Evolutionary conservation across 2,888 invertebrate species (phyloP).

Genomic region (Colostygia pectinataria): DNA sequence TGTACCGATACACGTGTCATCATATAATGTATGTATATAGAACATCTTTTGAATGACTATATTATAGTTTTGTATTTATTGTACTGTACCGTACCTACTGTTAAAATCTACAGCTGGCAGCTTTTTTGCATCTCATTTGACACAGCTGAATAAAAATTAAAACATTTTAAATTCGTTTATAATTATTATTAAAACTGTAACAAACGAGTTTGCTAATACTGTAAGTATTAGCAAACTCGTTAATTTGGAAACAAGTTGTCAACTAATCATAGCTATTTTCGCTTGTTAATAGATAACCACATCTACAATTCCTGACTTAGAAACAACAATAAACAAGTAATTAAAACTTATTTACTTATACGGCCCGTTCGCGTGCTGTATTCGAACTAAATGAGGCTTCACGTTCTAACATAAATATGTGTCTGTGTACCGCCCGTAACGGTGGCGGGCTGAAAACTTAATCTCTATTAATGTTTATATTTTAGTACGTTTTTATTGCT

Average conservation of each 20-base stretch:
- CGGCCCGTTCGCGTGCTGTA: conserved; percentile 58
- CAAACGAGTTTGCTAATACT: no score
- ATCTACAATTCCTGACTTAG: conserved; percentile 42
- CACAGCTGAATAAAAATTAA: no score
- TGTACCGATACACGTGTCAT: no score
- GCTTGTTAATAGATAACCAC: conserved; percentile 36
- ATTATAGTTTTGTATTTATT: no score
- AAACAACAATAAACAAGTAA: conserved; percentile 58
- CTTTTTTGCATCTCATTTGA: no score
- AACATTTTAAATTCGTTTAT: no score
- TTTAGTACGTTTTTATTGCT: conserved; percentile 15
- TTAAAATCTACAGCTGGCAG: no score
- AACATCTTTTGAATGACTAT: no score
- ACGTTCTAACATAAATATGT: conserved; percentile 54
- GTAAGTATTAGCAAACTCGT: no score
- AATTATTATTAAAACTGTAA: no score
- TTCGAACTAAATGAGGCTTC: conserved; percentile 53
- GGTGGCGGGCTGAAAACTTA: conserved; percentile 34
- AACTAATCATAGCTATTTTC: conserved; percentile 26
- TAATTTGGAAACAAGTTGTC: conserved; percentile 17
- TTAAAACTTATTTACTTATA: conserved; percentile 65
- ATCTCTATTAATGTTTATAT: conserved; percentile 34
- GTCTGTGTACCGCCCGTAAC: conserved; percentile 32
- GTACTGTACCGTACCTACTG: no score
- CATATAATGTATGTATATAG: no score